phyloP scores from a whole-genome alignment of 2,888 invertebrate species.

The Peribatodes rhomboidaria region DNA sequence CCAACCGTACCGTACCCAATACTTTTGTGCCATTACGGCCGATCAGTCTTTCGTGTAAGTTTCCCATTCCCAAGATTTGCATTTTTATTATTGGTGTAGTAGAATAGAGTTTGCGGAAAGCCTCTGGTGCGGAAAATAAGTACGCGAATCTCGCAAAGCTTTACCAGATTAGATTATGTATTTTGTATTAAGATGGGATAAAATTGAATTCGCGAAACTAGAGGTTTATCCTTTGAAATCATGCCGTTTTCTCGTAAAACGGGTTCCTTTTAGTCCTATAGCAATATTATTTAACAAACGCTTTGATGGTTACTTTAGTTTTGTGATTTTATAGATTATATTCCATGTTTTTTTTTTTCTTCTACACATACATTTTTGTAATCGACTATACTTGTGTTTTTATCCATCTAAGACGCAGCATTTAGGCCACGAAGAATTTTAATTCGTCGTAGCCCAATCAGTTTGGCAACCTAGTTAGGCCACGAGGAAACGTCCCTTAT shows the following conservation, averaged over 20 bases:
- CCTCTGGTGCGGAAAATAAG: conserved; percentile 35
- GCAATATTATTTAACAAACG: not conserved
- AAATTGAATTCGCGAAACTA: conserved; percentile 30
- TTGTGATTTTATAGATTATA: not conserved
- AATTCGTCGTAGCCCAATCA: too few relatives aligned
- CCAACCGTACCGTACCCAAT: conserved; percentile 58
- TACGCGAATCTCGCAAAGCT: conserved; percentile 28
- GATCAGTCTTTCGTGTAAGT: conserved; percentile 54
- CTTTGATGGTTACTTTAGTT: not conserved
- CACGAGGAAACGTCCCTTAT: too few relatives aligned
- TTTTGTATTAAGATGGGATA: conserved; percentile 26
- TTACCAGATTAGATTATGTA: conserved; percentile 29
- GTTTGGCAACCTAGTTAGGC: too few relatives aligned
- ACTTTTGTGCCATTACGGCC: conserved; percentile 59
- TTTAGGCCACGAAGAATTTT: too few relatives aligned
- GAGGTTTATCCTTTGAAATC: conserved; percentile 22
- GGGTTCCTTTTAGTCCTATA: conserved; percentile 2
- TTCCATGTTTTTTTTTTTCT: not conserved
- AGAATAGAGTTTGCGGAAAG: conserved; percentile 37
- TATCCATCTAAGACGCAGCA: too few relatives aligned
- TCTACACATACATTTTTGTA: too few relatives aligned
- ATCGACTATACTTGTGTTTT: too few relatives aligned
- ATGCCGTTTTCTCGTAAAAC: conserved; percentile 21
- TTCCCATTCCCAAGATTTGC: conserved; percentile 50
- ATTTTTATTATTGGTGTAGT: conserved; percentile 49